phyloP scores from a whole-genome alignment of 30 jellyfish, hydroid and myxozoan species.

The Aurelia sp. region DNA sequence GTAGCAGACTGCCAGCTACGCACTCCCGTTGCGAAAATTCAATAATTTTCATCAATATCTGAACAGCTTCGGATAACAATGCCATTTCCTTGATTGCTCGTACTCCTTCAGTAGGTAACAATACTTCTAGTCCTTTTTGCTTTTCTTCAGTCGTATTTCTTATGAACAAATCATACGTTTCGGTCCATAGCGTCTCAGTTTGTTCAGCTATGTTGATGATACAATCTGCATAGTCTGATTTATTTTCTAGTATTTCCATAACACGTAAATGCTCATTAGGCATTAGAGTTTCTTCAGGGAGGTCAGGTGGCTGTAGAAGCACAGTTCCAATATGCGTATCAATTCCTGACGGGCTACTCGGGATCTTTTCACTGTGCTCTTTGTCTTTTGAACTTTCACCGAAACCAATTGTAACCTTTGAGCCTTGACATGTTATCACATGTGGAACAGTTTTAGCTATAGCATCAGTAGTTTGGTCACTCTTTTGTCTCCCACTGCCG shows the following conservation, averaged over 20 bases:
- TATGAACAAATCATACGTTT: constrained; percentile 38
- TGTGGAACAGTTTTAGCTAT: constrained; percentile 5
- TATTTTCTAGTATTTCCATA: constrained; percentile 48
- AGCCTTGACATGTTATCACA: constrained; percentile 64
- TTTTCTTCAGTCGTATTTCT: neutral
- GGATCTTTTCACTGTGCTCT: neutral
- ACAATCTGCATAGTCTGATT: constrained; percentile 17
- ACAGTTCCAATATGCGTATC: constrained; percentile 73
- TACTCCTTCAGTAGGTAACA: constrained; percentile 44
- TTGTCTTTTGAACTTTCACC: constrained; percentile 18
- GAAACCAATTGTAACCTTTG: constrained; percentile 72
- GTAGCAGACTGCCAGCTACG: constrained; percentile 44
- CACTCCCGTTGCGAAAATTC: constrained; percentile 37
- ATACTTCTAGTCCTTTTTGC: constrained; percentile 27
- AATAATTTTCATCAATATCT: constrained; percentile 19
- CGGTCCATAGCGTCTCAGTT: constrained; percentile 59
- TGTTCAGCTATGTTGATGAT: constrained; percentile 32
- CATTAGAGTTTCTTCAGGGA: constrained; percentile 74
- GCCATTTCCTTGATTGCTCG: constrained; percentile 49
- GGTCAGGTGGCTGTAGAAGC: constrained; percentile 67
- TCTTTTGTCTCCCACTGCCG: constrained; percentile 37
- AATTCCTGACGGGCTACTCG: constrained; percentile 14
- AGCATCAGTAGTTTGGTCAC: constrained; percentile 7
- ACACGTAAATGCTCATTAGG: constrained; percentile 70
- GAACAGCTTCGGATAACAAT: constrained; percentile 43